A percentile compares a stretch with the other conserved stretches of the same genome.
These are phyloP conservation scores for Momotus momota DNA, from an alignment of 2,797 vertebrate genomes.

Conservation along the genomic window DNA sequence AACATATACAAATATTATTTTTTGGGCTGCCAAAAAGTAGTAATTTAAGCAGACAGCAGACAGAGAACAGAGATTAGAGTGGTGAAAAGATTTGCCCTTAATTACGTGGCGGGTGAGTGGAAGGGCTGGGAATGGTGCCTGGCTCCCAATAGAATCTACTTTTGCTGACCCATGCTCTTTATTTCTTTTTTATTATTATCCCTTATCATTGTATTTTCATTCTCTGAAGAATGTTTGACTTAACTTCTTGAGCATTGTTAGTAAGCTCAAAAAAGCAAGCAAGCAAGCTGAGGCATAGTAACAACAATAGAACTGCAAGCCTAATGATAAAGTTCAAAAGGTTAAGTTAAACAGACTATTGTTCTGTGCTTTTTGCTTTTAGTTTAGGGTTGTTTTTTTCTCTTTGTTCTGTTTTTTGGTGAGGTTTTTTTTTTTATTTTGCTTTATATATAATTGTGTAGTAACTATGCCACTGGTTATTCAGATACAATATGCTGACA, in stretches of 20 bases:
- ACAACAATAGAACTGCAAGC: constrained; percentile 23
- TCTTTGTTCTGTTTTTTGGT: neutral
- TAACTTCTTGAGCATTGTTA: constrained; percentile 11
- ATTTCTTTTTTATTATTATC: constrained; percentile 7
- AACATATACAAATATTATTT: constrained; percentile 20
- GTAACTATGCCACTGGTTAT: neutral
- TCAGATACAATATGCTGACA: neutral
- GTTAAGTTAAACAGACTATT: constrained; percentile 22
- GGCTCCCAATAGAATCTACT: neutral
- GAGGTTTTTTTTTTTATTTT: neutral
- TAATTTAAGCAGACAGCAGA: neutral
- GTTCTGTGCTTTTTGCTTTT: constrained; percentile 4
- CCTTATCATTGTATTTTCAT: neutral
- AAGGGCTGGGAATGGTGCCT: constrained; percentile 1
- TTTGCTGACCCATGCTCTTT: neutral
- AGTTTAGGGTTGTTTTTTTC: accelerated
- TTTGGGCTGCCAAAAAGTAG: neutral
- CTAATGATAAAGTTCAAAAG: constrained; percentile 36
- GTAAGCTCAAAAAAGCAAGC: neutral
- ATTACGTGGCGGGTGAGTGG: neutral
- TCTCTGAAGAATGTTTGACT: neutral
- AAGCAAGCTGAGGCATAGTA: neutral
- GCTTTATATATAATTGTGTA: neutral
- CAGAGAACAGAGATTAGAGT: neutral
- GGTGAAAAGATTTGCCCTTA: constrained; percentile 22